Evolutionary conservation across 2,113 vertebrate genomes (phyloP).

Genomic region (Climacteris rufus): DNA sequence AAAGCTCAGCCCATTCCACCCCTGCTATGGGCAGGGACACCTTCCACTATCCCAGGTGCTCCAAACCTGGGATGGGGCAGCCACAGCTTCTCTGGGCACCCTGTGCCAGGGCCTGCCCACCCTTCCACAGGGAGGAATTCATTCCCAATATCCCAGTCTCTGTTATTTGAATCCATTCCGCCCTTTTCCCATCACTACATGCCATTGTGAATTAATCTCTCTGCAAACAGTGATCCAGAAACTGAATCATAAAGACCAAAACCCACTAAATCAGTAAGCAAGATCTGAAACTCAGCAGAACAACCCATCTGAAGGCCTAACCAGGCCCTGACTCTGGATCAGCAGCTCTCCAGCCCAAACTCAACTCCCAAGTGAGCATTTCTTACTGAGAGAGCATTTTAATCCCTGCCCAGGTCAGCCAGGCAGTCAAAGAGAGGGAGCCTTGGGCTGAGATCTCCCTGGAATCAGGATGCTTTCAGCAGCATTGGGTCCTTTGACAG

Average conservation of each 20-base stretch:
- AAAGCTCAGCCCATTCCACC: fast-evolving
- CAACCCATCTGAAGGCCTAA: not conserved
- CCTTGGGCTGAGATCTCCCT: not conserved
- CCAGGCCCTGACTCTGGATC: not conserved
- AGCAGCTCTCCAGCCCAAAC: not conserved
- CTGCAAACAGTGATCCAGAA: not conserved
- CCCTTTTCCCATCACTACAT: not conserved
- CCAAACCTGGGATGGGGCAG: not conserved
- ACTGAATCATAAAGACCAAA: not conserved
- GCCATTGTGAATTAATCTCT: not conserved
- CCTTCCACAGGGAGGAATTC: not conserved
- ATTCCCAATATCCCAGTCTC: not conserved
- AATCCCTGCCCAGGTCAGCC: not conserved
- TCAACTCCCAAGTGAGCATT: not conserved
- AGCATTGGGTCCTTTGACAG: not conserved
- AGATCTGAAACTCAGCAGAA: not conserved
- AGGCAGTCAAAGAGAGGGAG: not conserved
- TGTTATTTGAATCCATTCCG: no score
- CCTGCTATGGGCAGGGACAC: not conserved
- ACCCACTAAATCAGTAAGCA: fast-evolving
- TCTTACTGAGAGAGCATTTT: not conserved
- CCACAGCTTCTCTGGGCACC: not conserved
- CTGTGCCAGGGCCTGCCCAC: not conserved
- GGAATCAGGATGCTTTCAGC: not conserved
- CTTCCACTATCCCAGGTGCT: not conserved